Evolutionary conservation across 2,113 vertebrate species (phyloP), one percentile per base, ranked within the genome.

Genomic region (Chloropsis cyanopogon): DNA sequence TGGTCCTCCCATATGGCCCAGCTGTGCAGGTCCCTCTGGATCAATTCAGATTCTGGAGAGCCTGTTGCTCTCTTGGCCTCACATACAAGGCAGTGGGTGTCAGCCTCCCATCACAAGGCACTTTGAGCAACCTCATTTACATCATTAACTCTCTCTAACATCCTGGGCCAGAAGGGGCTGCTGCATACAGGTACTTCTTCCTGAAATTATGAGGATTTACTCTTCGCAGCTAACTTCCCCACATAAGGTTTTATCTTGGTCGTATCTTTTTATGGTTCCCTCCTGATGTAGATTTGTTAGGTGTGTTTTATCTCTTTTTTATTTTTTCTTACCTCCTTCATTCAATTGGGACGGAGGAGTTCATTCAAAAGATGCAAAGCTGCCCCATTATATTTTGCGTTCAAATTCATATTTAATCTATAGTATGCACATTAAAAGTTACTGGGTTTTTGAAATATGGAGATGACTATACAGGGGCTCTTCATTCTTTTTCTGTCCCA

Each of bases 171-270:
- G 59, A 63, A 66, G 57, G 26, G 12, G 10, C 52, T 77, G 39
- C 78, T 85, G 46, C 8, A 1, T 29, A 29, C 46, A 63, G 76
- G n/a, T 68, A 11, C 28, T 77, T 82, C 39, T 84, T 54, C 60
- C 57, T 42, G 25, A 82, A 72, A 57, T 17, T 56, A 73, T 28
- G 53, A 89, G 50, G 88, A 89, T 94, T 92, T 93, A 82, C 37
- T 91, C 49, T 75, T 63, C 0, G 3, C 63, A 23, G 75, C 92
- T 96, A 91, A 81, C 70, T 89, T 95, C 60, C 54, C 37, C 85
- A 64, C n/a, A n/a, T 93, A 93, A 94, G 84, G 47, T 91, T 95
- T 94, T 94, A 91, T 93, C 77, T 92, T 52, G 66, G 81, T 44
- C 86, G 57, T 92, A 84, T 93, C 53, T 95, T 95, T 96, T 95